Evolutionary conservation across 2,797 vertebrate species (phyloP).

Genomic region (Spea hammondii): DNA sequence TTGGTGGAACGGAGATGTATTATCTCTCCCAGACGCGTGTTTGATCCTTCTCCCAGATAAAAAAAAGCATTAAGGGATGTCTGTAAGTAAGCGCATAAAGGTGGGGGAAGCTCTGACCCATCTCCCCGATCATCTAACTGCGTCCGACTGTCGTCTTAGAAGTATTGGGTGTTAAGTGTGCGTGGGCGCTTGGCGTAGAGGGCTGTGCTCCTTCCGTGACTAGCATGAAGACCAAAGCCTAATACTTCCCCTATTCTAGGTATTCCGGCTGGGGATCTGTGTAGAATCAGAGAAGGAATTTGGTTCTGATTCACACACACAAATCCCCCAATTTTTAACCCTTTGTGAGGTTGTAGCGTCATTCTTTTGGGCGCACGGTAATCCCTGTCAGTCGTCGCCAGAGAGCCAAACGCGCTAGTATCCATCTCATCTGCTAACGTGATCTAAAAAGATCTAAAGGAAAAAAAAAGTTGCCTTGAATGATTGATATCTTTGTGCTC

Average conservation of each 20-base stretch:
- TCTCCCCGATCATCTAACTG: conserved; percentile 17
- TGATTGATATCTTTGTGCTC: not conserved
- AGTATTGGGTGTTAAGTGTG: conserved; percentile 4
- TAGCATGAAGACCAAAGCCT: conserved; percentile 44
- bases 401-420: no score
- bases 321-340: conserved; percentile 33
- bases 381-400: not conserved
- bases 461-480: not conserved
- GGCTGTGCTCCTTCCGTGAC: conserved; percentile 28
- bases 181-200: not conserved
- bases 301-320: conserved; percentile 20
- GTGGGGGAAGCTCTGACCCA: not conserved
- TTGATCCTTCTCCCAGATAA: not conserved
- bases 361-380: not conserved
- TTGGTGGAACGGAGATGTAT: no score
- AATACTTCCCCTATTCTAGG: conserved; percentile 20
- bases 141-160: conserved; percentile 32
- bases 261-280: conserved; percentile 41
- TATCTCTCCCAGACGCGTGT: not conserved
- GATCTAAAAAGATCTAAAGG: not conserved
- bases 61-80: not conserved
- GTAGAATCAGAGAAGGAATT: conserved; percentile 49
- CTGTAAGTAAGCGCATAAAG: not conserved
- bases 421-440: not conserved
- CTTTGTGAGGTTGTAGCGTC: not conserved